Base-by-base conservation (phyloP, 2,797 vertebrate species). In the Harpagifer antarcticus region DNA sequence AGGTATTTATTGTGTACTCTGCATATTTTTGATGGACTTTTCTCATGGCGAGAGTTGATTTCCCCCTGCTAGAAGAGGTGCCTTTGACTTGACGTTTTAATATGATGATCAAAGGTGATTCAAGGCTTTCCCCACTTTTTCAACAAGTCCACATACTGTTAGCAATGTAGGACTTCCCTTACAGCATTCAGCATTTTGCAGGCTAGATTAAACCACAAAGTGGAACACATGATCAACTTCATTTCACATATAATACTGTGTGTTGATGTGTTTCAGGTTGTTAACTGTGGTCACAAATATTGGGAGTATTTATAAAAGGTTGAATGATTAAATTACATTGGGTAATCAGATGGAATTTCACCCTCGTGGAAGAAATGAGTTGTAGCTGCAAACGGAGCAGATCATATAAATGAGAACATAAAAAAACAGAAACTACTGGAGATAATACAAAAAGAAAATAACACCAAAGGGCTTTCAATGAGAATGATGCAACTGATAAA, bases 401-500 rank as follows among this genome's bases (percentile, higher is more conserved):
- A 17, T n/a, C 14, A 52, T 55, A 63, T n/a, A 60, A 68, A 64
- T 40, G 11, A 66, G 23, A 66, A 71, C 1, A 14, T 10, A 53
- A n/a, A 27, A 5, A 78, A 72, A 68, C 20, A 53, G 27, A 48
- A 48, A 37, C 33, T 37, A 37, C 33, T 37, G 33, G 33, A 37
- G 8, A 37, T 9, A 54, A 54, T 31, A 7, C 17, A 57, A 40
- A 37, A 31, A 17, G 54, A 78, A 62, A 79, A 72, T 49, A 8
- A 56, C n/a, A 71, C 78, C 57, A 76, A 64, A 64, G 53, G 37
- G 27, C 52, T 55, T 59, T 8, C 42, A 74, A 66, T 68, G 47
- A 55, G 43, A 79, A 57, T 3, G 66, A 83, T 72, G 62, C 73
- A 56, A 17, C 63, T 61, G 69, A 81, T 74, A 62, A 82, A 89